phyloP scores from a whole-genome alignment of 2,888 invertebrate species.

The Drosophila differens region DNA sequence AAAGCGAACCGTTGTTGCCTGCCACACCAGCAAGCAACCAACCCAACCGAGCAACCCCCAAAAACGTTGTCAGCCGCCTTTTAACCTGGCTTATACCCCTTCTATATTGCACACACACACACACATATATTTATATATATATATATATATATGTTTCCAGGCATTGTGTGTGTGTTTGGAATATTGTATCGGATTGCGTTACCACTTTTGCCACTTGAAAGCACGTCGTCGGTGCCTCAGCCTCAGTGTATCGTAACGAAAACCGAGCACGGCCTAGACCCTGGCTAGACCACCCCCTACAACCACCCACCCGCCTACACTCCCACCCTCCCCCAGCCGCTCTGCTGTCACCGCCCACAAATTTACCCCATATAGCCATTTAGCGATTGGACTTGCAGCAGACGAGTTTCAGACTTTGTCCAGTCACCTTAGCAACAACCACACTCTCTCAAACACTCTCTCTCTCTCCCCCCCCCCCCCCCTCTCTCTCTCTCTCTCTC shows the following conservation, averaged over 20 bases:
- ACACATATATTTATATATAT: slow-evolving; percentile 1
- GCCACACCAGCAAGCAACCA: slow-evolving; percentile 1
- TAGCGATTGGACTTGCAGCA: slow-evolving; percentile 13
- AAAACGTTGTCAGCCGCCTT: slow-evolving; percentile 20
- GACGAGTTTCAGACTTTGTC: slow-evolving; percentile 21
- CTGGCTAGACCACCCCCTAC: slow-evolving; percentile 12
- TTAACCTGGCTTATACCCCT: slow-evolving; percentile 16
- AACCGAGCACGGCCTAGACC: slow-evolving; percentile 32
- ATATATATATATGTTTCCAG: slow-evolving; percentile 24
- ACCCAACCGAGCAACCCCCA: slow-evolving; percentile 11
- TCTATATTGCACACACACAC: slow-evolving; percentile 2
- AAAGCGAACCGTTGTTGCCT: slow-evolving; percentile 19
- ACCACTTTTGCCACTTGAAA: slow-evolving; percentile 60
- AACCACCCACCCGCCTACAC: not conserved
- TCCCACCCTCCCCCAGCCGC: not conserved
- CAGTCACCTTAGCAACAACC: slow-evolving; percentile 15
- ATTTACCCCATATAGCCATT: not conserved
- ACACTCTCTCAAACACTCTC: slow-evolving; percentile 4
- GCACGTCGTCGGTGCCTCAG: slow-evolving; percentile 40
- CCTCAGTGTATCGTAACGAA: not conserved
- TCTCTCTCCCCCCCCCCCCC: not conserved
- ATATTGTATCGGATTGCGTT: slow-evolving; percentile 53
- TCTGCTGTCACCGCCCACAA: not conserved
- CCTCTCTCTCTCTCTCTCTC: not conserved
- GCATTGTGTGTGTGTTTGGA: slow-evolving; percentile 43